phyloP scores from a whole-genome alignment of 2,113 vertebrate species.

The Gymnorhina tibicen region DNA sequence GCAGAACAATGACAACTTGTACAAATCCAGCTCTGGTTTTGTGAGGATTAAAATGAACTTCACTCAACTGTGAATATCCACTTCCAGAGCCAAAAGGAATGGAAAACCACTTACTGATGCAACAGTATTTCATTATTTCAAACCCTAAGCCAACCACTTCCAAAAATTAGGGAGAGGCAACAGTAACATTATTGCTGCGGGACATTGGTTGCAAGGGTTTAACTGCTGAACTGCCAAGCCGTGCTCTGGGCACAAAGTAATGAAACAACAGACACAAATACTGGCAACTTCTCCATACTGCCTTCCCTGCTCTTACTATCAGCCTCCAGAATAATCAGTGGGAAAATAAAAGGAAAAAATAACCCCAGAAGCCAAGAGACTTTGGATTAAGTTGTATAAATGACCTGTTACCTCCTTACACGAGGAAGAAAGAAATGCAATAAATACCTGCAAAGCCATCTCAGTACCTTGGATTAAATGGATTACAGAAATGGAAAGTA shows the following conservation, averaged over 20 bases:
- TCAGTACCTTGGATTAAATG: constrained; percentile 45
- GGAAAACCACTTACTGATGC: constrained; percentile 55
- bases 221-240: not conserved
- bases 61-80: constrained; percentile 47
- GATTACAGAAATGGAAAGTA: constrained; percentile 57
- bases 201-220: not conserved
- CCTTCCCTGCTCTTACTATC: not conserved
- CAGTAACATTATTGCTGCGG: not conserved
- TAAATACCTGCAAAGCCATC: constrained; percentile 40
- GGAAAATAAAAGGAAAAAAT: constrained; percentile 26
- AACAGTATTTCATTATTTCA: constrained; percentile 48
- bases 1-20: constrained; percentile 47
- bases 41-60: constrained; percentile 64
- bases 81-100: constrained; percentile 55
- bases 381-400: constrained; percentile 49
- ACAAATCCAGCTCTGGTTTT: constrained; percentile 59
- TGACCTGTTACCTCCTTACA: constrained; percentile 30
- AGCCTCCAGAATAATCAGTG: not conserved
- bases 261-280: not conserved
- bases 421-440: constrained; percentile 6
- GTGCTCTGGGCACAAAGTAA: not conserved
- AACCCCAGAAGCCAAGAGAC: not conserved
- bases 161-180: constrained; percentile 7
- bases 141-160: not conserved
- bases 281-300: not conserved